Base-by-base conservation (phyloP, 2,797 vertebrate genomes). In the Sardinella longiceps region DNA sequence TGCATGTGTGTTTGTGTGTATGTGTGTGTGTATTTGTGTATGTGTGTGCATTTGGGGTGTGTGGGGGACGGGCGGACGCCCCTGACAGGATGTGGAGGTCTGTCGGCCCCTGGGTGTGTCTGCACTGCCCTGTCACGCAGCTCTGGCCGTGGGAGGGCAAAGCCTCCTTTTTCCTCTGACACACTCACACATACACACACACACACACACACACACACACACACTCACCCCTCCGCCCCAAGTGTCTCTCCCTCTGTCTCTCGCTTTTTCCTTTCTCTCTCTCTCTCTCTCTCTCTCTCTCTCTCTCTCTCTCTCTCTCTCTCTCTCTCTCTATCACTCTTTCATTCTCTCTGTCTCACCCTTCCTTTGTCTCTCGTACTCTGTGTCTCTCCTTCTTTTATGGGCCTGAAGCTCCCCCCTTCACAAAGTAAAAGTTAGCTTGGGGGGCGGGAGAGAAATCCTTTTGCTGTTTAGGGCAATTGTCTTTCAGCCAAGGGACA, bases 51-150 rank as follows among this genome's bases (percentile, higher is more conserved):
- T 70, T 30, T 30, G 63, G 28, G 63, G 25, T 70, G 63, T 30
- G 60, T 70, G 94, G 94, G 94, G 94, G 93, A 95, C 93, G 94
- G 94, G 94, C 90, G 90, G 92, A 94, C 92, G 92, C 92, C 91
- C 91, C 86, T 92, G 93, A 93, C 94, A 95, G 95, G 94, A 96
- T 95, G 94, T 94, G 90, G 92, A 95, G 94, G 93, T 95, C 92
- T 93, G 87, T 92, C 92, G 94, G 87, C 92, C 93, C 91, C 92
- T 95, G 94, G 95, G 94, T 95, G 94, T 95, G 94, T 95, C 93
- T 86, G 90, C 89, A 93, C 95, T 91, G 95, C 92, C 80, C 86
- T 91, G 88, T 56, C 80, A 88, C 81, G 60, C 89, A 87, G 88
- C 90, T 90, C 90, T 77, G 63, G 53, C 82, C 39, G 45, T 70